Conservation (phyloP, 2,888 invertebrate genomes). For the Lottia gigantea region DNA sequence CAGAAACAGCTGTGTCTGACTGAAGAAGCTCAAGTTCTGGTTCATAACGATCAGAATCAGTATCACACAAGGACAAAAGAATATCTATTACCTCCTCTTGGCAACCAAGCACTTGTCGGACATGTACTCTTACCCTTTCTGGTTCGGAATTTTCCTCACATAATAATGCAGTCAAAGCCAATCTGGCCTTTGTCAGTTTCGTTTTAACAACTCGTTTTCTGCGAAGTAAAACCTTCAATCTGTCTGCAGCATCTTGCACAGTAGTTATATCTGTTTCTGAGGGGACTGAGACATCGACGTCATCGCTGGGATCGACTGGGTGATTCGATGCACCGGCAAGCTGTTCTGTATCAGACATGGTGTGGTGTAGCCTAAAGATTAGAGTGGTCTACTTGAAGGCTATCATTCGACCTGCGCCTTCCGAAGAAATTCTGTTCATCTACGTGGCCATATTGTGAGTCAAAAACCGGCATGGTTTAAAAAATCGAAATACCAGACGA, state of each 20-base stretch:
- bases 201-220: constrained; percentile 1
- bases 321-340: too few relatives aligned
- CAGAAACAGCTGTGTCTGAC: background rate
- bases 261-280: too few relatives aligned
- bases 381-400: too few relatives aligned
- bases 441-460: too few relatives aligned
- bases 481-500: too few relatives aligned
- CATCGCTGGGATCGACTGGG: too few relatives aligned
- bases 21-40: background rate
- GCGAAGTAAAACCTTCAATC: background rate
- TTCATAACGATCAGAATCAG: background rate
- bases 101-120: background rate
- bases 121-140: background rate
- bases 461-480: too few relatives aligned
- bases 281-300: too few relatives aligned
- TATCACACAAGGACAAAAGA: background rate
- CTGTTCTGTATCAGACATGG: too few relatives aligned
- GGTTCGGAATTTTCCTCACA: background rate
- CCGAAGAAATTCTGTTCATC: too few relatives aligned
- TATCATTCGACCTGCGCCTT: too few relatives aligned
- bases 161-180: background rate
- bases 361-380: too few relatives aligned
- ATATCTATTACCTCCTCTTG: constrained; percentile 3
- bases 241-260: background rate
- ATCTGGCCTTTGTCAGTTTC: background rate